phyloP scores from a whole-genome alignment of 2,888 invertebrate species.

The Nomada fabriciana region DNA sequence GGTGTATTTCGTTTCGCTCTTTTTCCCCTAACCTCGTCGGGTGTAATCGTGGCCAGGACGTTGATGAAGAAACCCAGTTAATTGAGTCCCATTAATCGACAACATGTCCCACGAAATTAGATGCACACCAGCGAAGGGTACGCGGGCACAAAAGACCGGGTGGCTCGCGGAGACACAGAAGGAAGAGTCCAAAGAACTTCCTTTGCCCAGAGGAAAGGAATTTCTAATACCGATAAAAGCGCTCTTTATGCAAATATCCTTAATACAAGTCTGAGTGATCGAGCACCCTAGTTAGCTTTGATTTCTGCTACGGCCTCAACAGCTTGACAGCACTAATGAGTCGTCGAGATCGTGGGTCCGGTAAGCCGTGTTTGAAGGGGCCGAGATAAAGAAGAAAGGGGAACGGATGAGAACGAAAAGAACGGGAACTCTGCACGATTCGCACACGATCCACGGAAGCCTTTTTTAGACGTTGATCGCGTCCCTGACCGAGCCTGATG shows the following conservation, averaged over 20 bases:
- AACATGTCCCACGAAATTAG: slow-evolving; percentile 51
- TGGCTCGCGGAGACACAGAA: not conserved
- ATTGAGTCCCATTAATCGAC: slow-evolving; percentile 57
- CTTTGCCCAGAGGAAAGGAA: slow-evolving; percentile 29
- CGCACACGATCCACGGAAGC: slow-evolving; percentile 30
- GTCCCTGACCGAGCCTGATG: not conserved
- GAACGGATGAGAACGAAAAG: slow-evolving; percentile 21
- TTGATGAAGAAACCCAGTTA: slow-evolving; percentile 59
- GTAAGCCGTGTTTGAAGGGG: slow-evolving; percentile 47
- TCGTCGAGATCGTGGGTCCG: slow-evolving; percentile 49
- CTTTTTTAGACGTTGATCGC: not conserved
- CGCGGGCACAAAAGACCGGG: slow-evolving; percentile 13
- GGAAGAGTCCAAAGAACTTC: not conserved
- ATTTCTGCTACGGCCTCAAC: slow-evolving; percentile 50
- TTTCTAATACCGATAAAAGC: slow-evolving; percentile 57
- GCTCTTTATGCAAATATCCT: slow-evolving; percentile 59
- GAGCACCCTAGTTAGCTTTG: slow-evolving; percentile 61
- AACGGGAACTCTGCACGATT: slow-evolving; percentile 22
- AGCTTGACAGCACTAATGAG: slow-evolving; percentile 64
- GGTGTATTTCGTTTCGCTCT: slow-evolving; percentile 3
- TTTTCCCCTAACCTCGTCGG: not conserved
- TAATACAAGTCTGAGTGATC: slow-evolving; percentile 60
- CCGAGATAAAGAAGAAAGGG: slow-evolving; percentile 34
- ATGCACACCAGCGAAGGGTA: slow-evolving; percentile 8
- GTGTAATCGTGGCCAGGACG: slow-evolving; percentile 42